Evolutionary conservation across 2,797 vertebrate genomes (phyloP).

Genomic region (Enteromius mattozi): DNA sequence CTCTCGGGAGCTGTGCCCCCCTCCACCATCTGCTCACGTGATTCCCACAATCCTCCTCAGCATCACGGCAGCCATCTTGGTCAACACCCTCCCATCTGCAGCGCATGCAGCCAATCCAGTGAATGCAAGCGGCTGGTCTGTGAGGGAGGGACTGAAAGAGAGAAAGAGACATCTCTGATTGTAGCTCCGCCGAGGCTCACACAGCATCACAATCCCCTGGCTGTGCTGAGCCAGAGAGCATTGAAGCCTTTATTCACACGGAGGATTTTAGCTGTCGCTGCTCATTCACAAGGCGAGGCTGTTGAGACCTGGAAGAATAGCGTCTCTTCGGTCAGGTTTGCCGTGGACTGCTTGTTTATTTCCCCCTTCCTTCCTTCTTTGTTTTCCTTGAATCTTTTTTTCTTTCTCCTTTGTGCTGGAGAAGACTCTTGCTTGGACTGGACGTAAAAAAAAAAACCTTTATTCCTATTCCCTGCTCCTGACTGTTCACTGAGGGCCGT

Average conservation of each 20-base stretch:
- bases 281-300: slow-evolving; percentile 60
- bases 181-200: slow-evolving; percentile 53
- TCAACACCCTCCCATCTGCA: slow-evolving; percentile 92
- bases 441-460: slow-evolving; percentile 27
- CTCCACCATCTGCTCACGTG: slow-evolving; percentile 92
- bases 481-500: slow-evolving; percentile 33
- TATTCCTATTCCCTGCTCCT: slow-evolving; percentile 18
- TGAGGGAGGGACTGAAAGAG: slow-evolving; percentile 43
- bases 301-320: slow-evolving; percentile 73
- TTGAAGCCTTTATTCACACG: slow-evolving; percentile 65
- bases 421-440: slow-evolving; percentile 42
- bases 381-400: slow-evolving; percentile 53
- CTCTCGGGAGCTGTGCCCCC: slow-evolving; percentile 80
- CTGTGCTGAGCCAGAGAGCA: slow-evolving; percentile 65
- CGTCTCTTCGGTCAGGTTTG: slow-evolving; percentile 73
- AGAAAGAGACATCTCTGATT: slow-evolving; percentile 55
- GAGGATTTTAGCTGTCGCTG: slow-evolving; percentile 63
- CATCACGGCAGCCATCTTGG: slow-evolving; percentile 96
- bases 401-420: slow-evolving; percentile 45
- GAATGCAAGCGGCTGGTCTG: slow-evolving; percentile 68
- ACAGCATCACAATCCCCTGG: slow-evolving; percentile 66
- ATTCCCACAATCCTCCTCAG: slow-evolving; percentile 80
- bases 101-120: slow-evolving; percentile 82
- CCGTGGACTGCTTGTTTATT: slow-evolving; percentile 64
- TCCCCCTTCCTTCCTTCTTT: slow-evolving; percentile 45